Percentiles rank a stretch among this genome's conserved stretches.
These are phyloP conservation scores for Sarcoramphus papa DNA, from an alignment of 2,797 vertebrate genomes.

Conservation along the genomic window DNA sequence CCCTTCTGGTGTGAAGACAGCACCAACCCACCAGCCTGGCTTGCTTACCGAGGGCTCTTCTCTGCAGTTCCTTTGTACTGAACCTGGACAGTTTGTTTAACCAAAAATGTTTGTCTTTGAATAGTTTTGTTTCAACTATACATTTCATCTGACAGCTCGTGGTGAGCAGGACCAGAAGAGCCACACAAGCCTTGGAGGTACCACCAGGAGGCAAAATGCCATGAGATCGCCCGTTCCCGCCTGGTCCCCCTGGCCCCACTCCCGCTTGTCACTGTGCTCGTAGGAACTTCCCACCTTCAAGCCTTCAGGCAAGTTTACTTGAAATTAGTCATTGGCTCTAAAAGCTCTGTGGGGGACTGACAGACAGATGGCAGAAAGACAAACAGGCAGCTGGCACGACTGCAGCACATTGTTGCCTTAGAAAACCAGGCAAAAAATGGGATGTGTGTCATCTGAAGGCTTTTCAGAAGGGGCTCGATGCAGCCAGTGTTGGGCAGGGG, in stretches of 20 bases:
- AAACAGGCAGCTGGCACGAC: neutral
- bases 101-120: neutral
- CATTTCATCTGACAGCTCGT: neutral
- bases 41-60: neutral
- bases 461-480: neutral
- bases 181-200: neutral
- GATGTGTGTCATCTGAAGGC: neutral
- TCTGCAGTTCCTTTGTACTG: neutral
- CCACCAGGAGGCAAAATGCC: neutral
- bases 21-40: neutral
- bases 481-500: neutral
- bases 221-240: accelerated
- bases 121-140: neutral
- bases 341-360: neutral
- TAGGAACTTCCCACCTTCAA: neutral
- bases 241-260: neutral
- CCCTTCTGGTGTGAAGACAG: neutral
- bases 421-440: neutral
- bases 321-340: neutral
- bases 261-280: neutral
- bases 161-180: neutral
- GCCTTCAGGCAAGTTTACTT: neutral
- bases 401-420: neutral
- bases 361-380: neutral
- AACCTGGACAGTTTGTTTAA: neutral